Base-by-base conservation (phyloP, 2,888 invertebrate genomes). In the Caenorhabditis afra region DNA sequence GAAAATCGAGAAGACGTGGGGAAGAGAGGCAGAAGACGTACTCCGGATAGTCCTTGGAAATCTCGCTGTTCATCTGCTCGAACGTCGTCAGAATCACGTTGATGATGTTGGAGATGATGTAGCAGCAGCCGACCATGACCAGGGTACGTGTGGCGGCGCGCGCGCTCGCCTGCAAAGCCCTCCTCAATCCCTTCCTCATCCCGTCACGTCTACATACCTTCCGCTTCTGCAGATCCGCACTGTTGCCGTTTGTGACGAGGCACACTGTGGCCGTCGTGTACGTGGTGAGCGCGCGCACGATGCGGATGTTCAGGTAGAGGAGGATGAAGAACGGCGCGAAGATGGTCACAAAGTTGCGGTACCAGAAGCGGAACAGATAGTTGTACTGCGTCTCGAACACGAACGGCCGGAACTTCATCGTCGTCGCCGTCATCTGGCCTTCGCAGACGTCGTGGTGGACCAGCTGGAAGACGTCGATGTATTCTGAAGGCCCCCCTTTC, bases 311-410 rank as follows among this genome's bases (percentile, higher is more conserved):
- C 37, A 88, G 73, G 41, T 81, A 84, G 73, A 84, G 75, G 12
- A 89, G 82, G 50, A 87, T 86, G 75, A 88, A 85, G 81, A 89
- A 89, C 7, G 89, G 89, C 12, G 87, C 86, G 76, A 89, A 87
- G 37, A 88, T 81, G 18, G 89, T 89, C 7, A 88, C 87, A 57
- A 89, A 81, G 75, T 89, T 88, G 2, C 89, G 86, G 74, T 87
- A 88, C 85, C 87, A 87, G 71, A 85, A 89, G 18, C 85, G 75
- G 67, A 81, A 85, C 18, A 84, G 76, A 16, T 81, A 77, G 57
- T 88, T 77, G 62, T 88, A 88, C 7, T 82, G 81, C 0, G 88
- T 88, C 18, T 83, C 79, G 58, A 85, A 85, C 12, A 88, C 88
- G 70, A 87, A 87, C 7, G 78, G 64, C 3, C 81, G 81, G 67